phyloP scores from a whole-genome alignment of 35 echinoderm and acorn worm species.

The Stichopus chloronotus region DNA sequence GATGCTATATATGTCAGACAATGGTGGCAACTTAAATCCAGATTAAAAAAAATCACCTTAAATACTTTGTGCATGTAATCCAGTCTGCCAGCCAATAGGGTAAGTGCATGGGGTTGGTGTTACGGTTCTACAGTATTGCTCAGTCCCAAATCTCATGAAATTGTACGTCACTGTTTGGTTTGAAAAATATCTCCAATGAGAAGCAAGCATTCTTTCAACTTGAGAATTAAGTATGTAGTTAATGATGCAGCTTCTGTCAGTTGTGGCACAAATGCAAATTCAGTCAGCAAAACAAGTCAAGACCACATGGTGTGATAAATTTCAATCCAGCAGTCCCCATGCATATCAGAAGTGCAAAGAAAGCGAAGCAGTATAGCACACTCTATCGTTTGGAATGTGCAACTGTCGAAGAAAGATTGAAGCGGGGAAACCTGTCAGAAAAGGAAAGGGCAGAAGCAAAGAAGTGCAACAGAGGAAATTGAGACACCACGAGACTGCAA shows the following conservation, averaged over 20 bases:
- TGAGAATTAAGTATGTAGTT: not conserved
- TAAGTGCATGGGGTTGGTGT: not conserved
- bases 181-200: not conserved
- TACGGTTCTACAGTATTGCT: not conserved
- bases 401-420: not conserved
- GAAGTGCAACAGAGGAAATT: not conserved
- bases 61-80: no score
- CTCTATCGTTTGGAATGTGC: not conserved
- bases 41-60: not conserved
- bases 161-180: not conserved
- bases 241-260: not conserved
- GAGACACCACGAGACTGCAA: not conserved
- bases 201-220: not conserved
- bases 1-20: not conserved
- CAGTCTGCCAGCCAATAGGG: no score
- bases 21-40: not conserved
- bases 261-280: not conserved
- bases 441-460: slow-evolving; percentile 10
- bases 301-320: not conserved
- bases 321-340: not conserved
- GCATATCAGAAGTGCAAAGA: not conserved
- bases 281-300: slow-evolving; percentile 15
- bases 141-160: not conserved
- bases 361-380: not conserved
- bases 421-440: not conserved